A percentile compares a stretch with the other conserved stretches of the same genome.
Conservation (phyloP, 1,140 invertebrate genomes). For the Brachionus sp. region DNA sequence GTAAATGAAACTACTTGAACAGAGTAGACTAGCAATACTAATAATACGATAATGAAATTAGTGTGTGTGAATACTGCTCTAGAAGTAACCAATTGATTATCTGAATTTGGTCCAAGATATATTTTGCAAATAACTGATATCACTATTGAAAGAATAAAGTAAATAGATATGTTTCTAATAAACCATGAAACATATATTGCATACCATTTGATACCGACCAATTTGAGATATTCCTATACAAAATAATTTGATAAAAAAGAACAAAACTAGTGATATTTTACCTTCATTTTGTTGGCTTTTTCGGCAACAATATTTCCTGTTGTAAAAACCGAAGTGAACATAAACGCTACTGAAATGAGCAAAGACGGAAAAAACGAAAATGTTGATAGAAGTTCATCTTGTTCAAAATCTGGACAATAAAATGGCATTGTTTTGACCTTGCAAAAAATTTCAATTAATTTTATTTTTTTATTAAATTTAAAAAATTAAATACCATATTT, state of each 20-base stretch:
- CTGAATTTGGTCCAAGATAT: constrained; percentile 3
- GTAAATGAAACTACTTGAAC: constrained; percentile 28
- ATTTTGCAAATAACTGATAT: constrained; percentile 30
- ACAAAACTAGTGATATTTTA: neutral
- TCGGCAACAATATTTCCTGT: constrained; percentile 25
- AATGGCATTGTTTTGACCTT: constrained; percentile 5
- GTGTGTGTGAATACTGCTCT: constrained; percentile 34
- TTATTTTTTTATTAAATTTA: neutral
- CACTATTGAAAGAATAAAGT: neutral
- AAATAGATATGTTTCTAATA: constrained; percentile 20
- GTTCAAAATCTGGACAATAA: constrained; percentile 39
- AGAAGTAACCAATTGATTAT: neutral
- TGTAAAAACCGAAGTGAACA: constrained; percentile 32
- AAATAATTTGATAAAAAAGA: neutral
- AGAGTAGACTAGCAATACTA: constrained; percentile 11
- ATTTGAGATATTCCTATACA: constrained; percentile 43
- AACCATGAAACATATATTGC: constrained; percentile 30
- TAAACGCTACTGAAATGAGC: neutral
- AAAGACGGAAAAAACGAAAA: constrained; percentile 36
- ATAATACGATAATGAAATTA: neutral
- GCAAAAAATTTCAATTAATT: neutral
- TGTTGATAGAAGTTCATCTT: constrained; percentile 30
- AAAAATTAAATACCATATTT: constrained; percentile 26
- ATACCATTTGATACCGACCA: constrained; percentile 44
- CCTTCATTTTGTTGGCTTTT: constrained; percentile 41